Evolutionary conservation across 2,888 invertebrate genomes (phyloP), one percentile per base, ranked within the genome.

Genomic region (Micoletzkya japonica): DNA sequence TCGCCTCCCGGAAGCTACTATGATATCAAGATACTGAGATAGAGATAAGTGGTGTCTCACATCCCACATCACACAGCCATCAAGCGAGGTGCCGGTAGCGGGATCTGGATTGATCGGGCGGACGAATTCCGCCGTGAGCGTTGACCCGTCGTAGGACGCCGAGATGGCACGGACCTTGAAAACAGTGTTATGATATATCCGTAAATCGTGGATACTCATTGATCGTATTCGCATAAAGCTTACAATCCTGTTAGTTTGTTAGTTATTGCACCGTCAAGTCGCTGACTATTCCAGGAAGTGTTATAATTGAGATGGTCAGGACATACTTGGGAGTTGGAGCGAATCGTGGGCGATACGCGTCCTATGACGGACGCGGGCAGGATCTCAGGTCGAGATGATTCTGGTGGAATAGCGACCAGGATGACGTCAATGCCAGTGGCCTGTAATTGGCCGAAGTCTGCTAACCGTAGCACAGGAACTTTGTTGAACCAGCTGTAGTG

Each of bases 61-160:
- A 64, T 64, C 52, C 63, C 63, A 64, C 63, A 44, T 64, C 2
- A 64, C 52, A 36, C 63, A 64, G 24, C 63, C 63, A 34, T 26
- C 10, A 24, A 64, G 63, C n/a, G 63, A 30, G 20, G 17, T 30
- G 32, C n/a, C 30, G 10, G n/a, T 28, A 24, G 28, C 6, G 24
- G 30, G 24, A 17, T 24, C 4, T 20, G 34, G 30, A 28, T 14
- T 64, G 50, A 64, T 34, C 10, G 63, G 52, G 26, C 63, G 63
- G 52, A 36, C 52, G 34, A 64, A 64, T 20, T 64, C 36, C 36
- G 63, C 63, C 24, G 14, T 49, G 17, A 64, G 52, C 3, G 52
- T 52, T 52, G 26, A 24, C 6, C 52, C 36, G 17, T 34, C 28
- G 24, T 36, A 64, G 17, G 63, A 52, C 4, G 52, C 10, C 1